These are phyloP conservation scores for Brachyptera putata DNA, from an alignment of 2,888 invertebrate species.

Conservation along the genomic window DNA sequence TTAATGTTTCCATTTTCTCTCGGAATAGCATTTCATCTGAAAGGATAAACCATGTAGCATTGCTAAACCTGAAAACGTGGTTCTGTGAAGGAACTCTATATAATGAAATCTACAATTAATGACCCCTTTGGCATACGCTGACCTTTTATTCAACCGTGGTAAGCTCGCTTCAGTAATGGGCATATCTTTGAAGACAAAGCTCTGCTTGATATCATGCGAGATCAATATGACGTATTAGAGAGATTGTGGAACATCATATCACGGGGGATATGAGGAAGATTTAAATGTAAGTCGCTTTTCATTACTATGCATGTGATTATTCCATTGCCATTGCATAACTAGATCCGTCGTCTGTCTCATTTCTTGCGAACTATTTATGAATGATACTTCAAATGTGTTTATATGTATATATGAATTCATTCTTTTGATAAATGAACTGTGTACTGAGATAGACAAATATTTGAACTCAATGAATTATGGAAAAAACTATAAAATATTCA, in stretches of 20 bases:
- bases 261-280: not conserved
- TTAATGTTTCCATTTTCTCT: conserved; percentile 11
- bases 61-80: not conserved
- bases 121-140: not conserved
- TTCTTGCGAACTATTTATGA: no score
- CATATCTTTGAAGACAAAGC: not conserved
- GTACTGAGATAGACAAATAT: no score
- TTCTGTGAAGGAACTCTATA: not conserved
- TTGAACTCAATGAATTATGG: no score
- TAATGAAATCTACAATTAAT: not conserved
- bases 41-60: not conserved
- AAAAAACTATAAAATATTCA: no score
- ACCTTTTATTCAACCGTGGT: not conserved
- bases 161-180: not conserved
- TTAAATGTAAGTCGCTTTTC: not conserved
- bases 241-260: conserved; percentile 3
- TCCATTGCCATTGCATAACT: not conserved
- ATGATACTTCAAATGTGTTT: not conserved
- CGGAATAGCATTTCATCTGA: not conserved
- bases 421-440: no score
- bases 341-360: not conserved
- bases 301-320: not conserved
- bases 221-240: not conserved
- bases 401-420: not conserved
- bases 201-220: not conserved